Evolutionary conservation across 2,113 vertebrate species (phyloP), one percentile per base, ranked within the genome.

Genomic region (Macroglossus sobrinus): DNA sequence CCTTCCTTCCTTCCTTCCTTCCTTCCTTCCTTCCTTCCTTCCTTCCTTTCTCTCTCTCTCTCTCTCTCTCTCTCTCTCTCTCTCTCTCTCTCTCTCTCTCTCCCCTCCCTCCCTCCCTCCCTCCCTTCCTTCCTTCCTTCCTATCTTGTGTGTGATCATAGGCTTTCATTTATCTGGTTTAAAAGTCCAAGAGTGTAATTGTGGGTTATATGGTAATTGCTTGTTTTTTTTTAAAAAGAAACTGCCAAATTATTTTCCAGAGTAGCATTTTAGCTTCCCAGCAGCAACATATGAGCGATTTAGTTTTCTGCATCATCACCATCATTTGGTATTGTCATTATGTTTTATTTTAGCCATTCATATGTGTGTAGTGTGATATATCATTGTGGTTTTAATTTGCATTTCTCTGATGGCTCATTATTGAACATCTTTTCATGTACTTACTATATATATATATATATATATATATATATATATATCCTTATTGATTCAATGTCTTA

Each of bases 281-380:
- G 15, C 9, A 89, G 40, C 15, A 30, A 63, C 35, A 7, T 53
- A 68, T 40, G 28, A 84, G 18, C 50, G 14, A 69, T 30, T 26
- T 38, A 38, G 2, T 84, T 95, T 40, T 64, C 61, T 3, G 30
- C 21, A 84, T 84, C 40, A 80, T 92, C n/a, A 55, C 5, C 59
- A 84, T 22, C 50, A 40, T 69, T 94, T 84, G 40, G 9, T 89
- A 24, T 84, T 95, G 11, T 84, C 40, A 61, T 19, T 14, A 24
- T 59, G 68, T 88, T 92, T 88, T 66, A 82, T 61, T 75, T 94
- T 88, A 91, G 61, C n/a, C 81, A 19, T 94, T 82, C 24, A 15
- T 68, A 19, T 5, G 0, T 86, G 7, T 81, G 0, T 43, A 43
- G 21, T 74, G 7, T 78, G 30, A 18, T 89, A 13, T 38, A 45